These are phyloP conservation scores for Slavum lentiscoides DNA, from an alignment of 2,888 invertebrate species.

Conservation along the genomic window DNA sequence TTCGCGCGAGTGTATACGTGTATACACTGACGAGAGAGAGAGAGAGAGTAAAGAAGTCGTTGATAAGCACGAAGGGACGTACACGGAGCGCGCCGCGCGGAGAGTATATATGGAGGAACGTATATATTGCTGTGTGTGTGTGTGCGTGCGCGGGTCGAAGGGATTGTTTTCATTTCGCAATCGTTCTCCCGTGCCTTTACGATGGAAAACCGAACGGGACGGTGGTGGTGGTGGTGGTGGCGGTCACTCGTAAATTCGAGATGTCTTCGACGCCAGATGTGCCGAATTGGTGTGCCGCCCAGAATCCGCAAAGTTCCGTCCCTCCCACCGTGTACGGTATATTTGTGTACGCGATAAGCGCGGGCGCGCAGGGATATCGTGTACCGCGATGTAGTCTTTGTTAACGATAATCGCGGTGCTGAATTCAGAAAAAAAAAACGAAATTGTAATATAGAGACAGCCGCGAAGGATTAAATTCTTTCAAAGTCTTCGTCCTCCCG, in stretches of 20 bases:
- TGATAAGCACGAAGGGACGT: constrained; percentile 37
- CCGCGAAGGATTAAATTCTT: too few relatives aligned
- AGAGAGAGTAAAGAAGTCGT: constrained; percentile 22
- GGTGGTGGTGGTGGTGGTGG: too few relatives aligned
- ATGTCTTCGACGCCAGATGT: constrained; percentile 53
- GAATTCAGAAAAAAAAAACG: too few relatives aligned
- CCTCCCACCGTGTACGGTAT: background rate
- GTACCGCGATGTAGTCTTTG: too few relatives aligned
- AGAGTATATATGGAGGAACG: background rate
- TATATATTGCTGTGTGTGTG: background rate
- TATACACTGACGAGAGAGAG: constrained; percentile 13
- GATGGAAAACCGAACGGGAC: constrained; percentile 37
- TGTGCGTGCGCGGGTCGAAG: too few relatives aligned
- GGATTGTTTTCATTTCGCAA: constrained; percentile 44
- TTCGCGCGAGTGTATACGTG: background rate
- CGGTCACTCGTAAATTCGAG: constrained; percentile 51
- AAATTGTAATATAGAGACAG: too few relatives aligned
- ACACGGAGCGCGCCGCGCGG: background rate
- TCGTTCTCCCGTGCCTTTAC: background rate
- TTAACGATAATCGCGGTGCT: background rate
- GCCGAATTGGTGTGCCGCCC: constrained; percentile 46
- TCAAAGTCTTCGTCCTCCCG: too few relatives aligned
- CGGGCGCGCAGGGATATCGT: too few relatives aligned
- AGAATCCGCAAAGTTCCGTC: background rate
- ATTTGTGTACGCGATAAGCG: too few relatives aligned